A percentile compares a stretch with the other conserved stretches of the same genome.
Evolutionary conservation across 2,797 vertebrate species (phyloP).

Genomic region (Platalea minor): DNA sequence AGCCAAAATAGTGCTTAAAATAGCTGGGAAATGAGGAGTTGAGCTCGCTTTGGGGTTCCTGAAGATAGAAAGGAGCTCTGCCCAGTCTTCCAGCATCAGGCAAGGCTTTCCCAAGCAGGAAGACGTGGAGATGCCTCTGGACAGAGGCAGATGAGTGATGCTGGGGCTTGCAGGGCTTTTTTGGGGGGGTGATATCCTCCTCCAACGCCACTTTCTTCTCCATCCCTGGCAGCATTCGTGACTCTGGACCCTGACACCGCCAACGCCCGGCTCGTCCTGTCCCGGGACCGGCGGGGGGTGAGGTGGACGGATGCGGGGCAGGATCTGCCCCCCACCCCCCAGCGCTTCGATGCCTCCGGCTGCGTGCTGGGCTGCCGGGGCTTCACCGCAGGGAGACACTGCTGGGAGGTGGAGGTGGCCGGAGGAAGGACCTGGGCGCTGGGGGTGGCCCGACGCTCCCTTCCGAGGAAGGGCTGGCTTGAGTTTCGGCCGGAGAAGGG

Average conservation of each 20-base stretch:
- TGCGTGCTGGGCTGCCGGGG: not conserved
- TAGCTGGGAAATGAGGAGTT: not conserved
- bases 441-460: constrained; percentile 54
- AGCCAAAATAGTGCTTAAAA: not conserved
- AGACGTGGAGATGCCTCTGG: not conserved
- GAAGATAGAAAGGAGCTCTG: not conserved
- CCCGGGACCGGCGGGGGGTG: constrained; percentile 44
- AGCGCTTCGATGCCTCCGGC: not conserved
- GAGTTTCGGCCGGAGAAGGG: constrained; percentile 36
- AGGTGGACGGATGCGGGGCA: constrained; percentile 1
- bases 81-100: accelerated
- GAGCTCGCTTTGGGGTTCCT: not conserved
- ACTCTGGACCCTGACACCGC: constrained; percentile 81
- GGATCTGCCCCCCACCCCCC: not conserved
- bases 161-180: not conserved
- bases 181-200: too few relatives aligned
- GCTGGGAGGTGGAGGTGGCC: not conserved
- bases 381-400: not conserved
- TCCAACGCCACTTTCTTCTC: accelerated
- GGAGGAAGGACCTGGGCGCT: constrained; percentile 57
- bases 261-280: constrained; percentile 53
- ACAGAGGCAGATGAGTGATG: not conserved
- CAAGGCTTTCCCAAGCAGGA: too few relatives aligned
- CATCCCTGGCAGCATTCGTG: constrained; percentile 68
- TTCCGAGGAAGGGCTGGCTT: not conserved